Evolutionary conservation across 2,113 vertebrate species (phyloP).

Genomic region (Gnathonemus echidnorhynchus): DNA sequence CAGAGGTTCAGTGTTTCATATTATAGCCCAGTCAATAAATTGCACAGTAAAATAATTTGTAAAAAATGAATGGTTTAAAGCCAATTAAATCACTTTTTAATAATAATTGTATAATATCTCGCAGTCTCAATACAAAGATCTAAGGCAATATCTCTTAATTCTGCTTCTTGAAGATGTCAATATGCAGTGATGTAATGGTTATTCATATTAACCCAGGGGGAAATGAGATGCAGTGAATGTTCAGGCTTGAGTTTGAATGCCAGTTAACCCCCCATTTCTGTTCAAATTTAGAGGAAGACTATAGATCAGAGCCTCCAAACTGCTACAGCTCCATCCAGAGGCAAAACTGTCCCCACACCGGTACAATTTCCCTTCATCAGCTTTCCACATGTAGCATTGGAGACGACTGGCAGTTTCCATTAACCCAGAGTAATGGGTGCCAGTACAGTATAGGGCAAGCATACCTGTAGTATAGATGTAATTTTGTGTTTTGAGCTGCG

Average conservation of each 20-base stretch:
- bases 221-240: not conserved
- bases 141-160: not conserved
- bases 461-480: not conserved
- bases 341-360: conserved; percentile 90
- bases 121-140: not conserved
- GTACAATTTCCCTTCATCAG: conserved; percentile 69
- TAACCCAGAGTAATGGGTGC: not conserved
- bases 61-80: not conserved
- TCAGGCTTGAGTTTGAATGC: conserved; percentile 27
- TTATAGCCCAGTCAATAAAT: not conserved
- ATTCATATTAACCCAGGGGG: not conserved
- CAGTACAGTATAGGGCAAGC: not conserved
- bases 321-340: conserved; percentile 80
- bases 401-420: not conserved
- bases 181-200: not conserved
- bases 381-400: conserved; percentile 31
- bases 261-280: conserved; percentile 59
- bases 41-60: not conserved
- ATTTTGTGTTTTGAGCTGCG: not conserved
- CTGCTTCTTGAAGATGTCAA: not conserved
- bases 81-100: not conserved
- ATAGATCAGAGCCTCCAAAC: conserved; percentile 77
- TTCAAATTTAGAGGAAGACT: conserved; percentile 83
- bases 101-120: not conserved
- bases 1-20: not conserved